phyloP scores from a whole-genome alignment of 2,888 invertebrate genomes.

The Drosophila hamatofila region DNA sequence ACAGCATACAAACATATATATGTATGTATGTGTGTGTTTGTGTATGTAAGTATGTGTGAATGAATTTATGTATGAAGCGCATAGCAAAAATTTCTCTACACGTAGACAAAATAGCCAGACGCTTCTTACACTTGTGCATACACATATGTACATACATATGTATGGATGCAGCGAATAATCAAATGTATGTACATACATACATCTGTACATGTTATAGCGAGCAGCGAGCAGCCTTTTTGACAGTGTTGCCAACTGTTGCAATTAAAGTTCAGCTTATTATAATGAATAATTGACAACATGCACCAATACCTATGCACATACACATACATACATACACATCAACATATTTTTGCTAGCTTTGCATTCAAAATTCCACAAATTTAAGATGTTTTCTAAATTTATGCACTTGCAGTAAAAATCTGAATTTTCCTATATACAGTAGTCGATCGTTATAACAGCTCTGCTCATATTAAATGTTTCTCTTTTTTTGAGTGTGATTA shows the following conservation, averaged over 20 bases:
- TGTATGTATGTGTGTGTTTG: conserved; percentile 10
- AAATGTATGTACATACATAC: not conserved
- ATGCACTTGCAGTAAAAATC: not conserved
- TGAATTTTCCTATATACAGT: no score
- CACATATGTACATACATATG: not conserved
- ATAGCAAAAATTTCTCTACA: conserved; percentile 36
- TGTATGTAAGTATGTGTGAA: conserved; percentile 20
- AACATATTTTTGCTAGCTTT: not conserved
- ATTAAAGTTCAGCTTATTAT: conserved; percentile 13
- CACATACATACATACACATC: not conserved
- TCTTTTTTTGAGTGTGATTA: no score
- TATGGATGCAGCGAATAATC: not conserved
- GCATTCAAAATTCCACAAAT: not conserved
- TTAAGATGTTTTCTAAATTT: not conserved
- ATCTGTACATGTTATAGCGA: not conserved
- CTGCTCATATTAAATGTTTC: not conserved
- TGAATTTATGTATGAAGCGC: conserved; percentile 17
- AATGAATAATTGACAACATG: not conserved
- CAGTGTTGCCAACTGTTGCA: conserved; percentile 58
- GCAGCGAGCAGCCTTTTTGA: not conserved
- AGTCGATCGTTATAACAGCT: not conserved
- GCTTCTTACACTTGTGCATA: conserved; percentile 2
- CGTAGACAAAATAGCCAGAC: conserved; percentile 37
- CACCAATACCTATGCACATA: no score
- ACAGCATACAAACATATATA: conserved; percentile 22